Conservation (phyloP, 2,113 vertebrate genomes). For the Pycnonotus jocosus region DNA sequence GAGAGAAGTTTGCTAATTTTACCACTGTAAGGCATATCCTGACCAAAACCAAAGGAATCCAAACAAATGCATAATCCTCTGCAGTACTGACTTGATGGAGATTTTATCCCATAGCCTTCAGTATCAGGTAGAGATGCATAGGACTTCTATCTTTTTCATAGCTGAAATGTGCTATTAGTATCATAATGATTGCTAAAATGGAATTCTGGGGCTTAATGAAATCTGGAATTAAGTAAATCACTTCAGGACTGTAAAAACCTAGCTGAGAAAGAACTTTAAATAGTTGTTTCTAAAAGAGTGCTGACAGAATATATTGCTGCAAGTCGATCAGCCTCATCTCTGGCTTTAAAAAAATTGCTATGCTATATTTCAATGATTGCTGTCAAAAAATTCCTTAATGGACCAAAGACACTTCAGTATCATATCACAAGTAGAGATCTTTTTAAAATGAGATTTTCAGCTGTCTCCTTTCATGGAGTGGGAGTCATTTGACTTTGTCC, state of each 20-base stretch:
- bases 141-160: background rate
- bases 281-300: background rate
- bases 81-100: background rate
- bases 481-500: background rate
- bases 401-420: background rate
- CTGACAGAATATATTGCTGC: background rate
- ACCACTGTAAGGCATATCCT: background rate
- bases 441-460: background rate
- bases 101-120: background rate
- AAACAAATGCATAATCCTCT: background rate
- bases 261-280: background rate
- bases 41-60: background rate
- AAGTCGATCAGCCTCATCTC: background rate
- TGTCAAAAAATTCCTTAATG: background rate
- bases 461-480: background rate
- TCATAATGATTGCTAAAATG: background rate
- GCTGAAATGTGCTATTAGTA: background rate
- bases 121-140: background rate
- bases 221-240: conserved; percentile 3
- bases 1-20: background rate
- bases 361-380: background rate
- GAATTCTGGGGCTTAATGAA: background rate
- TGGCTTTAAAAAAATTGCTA: background rate
- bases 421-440: background rate
- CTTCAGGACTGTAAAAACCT: background rate